Percentiles rank a stretch among this genome's conserved stretches.
These are phyloP conservation scores for Maniola hyperantus DNA, from an alignment of 2,888 invertebrate species.

Conservation along the genomic window DNA sequence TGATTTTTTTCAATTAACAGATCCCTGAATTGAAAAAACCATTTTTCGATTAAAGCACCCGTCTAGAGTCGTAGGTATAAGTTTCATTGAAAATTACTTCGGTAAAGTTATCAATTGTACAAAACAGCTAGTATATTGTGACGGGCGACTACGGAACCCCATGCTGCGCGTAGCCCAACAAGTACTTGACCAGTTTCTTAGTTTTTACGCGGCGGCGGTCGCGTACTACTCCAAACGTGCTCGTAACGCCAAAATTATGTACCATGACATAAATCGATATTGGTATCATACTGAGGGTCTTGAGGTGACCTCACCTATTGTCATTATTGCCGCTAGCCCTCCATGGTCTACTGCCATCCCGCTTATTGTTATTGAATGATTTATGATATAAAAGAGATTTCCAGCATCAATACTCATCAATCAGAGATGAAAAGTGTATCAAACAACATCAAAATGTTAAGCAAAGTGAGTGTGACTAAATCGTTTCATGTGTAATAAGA, in stretches of 20 bases:
- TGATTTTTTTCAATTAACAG: too few relatives aligned
- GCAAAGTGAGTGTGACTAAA: constrained; percentile 61
- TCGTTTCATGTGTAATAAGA: constrained; percentile 27
- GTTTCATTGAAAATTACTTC: too few relatives aligned
- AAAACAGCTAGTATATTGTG: too few relatives aligned
- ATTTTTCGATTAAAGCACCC: too few relatives aligned
- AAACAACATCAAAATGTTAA: constrained; percentile 67
- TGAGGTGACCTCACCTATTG: constrained; percentile 64
- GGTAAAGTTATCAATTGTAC: too few relatives aligned
- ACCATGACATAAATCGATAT: constrained; percentile 72
- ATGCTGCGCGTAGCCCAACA: too few relatives aligned
- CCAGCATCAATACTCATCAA: constrained; percentile 61
- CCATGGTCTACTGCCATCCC: constrained; percentile 60
- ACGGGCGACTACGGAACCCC: too few relatives aligned
- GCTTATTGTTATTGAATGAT: constrained; percentile 61
- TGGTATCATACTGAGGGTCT: constrained; percentile 60
- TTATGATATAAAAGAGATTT: constrained; percentile 68
- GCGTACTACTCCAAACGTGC: constrained; percentile 25
- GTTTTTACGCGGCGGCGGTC: constrained; percentile 21
- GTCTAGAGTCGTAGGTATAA: too few relatives aligned
- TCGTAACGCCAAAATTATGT: constrained; percentile 38
- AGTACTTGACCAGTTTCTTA: too few relatives aligned
- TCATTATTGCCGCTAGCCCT: constrained; percentile 63
- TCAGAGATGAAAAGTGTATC: constrained; percentile 56
- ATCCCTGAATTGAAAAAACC: too few relatives aligned